These are phyloP conservation scores for Theodoxus fluviatilis DNA, from an alignment of 2,888 invertebrate species.

Conservation along the genomic window DNA sequence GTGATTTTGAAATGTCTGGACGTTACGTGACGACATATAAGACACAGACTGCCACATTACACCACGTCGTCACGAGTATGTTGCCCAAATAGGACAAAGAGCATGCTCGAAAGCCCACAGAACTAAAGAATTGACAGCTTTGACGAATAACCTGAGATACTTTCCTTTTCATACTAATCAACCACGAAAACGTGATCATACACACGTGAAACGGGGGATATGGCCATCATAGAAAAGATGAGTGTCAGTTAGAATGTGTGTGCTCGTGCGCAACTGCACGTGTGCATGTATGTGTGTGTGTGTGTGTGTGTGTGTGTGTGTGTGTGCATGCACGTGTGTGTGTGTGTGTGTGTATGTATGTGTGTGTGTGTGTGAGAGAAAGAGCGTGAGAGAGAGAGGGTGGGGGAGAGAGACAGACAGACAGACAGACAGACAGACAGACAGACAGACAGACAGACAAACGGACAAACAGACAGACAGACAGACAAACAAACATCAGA, in stretches of 20 bases:
- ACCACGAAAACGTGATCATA: too few relatives aligned
- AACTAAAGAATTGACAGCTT: too few relatives aligned
- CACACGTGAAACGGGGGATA: too few relatives aligned
- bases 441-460: not conserved
- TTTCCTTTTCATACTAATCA: too few relatives aligned
- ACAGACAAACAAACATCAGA: not conserved
- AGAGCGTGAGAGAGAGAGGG: not conserved
- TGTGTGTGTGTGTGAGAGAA: not conserved
- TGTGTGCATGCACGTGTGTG: constrained; percentile 5
- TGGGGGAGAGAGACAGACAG: not conserved
- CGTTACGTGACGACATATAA: too few relatives aligned
- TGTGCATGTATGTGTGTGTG: constrained; percentile 10
- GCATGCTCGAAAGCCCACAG: too few relatives aligned
- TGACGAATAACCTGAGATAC: too few relatives aligned
- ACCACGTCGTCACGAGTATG: too few relatives aligned
- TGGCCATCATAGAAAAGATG: not conserved
- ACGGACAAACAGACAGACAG: not conserved
- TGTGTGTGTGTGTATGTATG: not conserved
- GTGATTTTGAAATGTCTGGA: too few relatives aligned
- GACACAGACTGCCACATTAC: too few relatives aligned
- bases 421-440: not conserved
- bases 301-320: constrained; percentile 1
- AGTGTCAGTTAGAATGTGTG: not conserved
- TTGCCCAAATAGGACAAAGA: too few relatives aligned
- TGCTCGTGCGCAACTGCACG: not conserved